Evolutionary conservation across 2,113 vertebrate species (phyloP), one percentile per base, ranked within the genome.

Genomic region (Centrocercus urophasianus): DNA sequence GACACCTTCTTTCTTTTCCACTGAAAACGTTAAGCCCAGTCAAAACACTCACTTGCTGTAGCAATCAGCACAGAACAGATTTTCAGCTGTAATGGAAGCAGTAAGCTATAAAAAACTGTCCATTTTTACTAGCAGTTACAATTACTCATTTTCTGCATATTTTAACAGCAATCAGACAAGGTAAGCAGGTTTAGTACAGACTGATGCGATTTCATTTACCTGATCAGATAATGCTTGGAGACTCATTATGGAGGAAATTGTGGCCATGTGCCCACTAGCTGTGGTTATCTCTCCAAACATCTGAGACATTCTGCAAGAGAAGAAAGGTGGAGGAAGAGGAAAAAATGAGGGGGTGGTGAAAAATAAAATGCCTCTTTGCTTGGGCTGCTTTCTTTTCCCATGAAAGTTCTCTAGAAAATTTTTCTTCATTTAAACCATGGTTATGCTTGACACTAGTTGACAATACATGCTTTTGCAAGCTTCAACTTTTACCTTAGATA

Each of bases 231-330:
- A 77, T 2, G 1, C 56, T 30, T 78, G 73, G 66, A 93, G 86
- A 52, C 17, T 57, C 61, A 22, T 21, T 56, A 13, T 11, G 34
- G 43, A 78, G 73, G 73, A 90, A 86, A 67, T 16, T 24, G 16
- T 91, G 88, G 52, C 92, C 4, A 0, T 28, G 32, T 86, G 76
- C 86, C 57, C 61, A 57, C 43, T 57, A 75, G 77, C 54, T 82
- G 57, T 67, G 57, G 65, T 78, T 92, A 47, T 81, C 86, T 93
- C 76, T 84, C 76, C 80, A 94, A 78, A 30, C 60, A 90, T 50
- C 72, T 64, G 50, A 90, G 64, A 42, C 14, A 13, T 75, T 84
- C 86, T 94, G 80, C 70, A 94, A 86, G 70, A 92, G 47, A 88
- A 83, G 85, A 75, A 83, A 66, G 40, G 57, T 94, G 81, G 83